Evolutionary conservation across 2,797 vertebrate genomes (phyloP), one percentile per base, ranked within the genome.

Genomic region (Scolopax rusticola): DNA sequence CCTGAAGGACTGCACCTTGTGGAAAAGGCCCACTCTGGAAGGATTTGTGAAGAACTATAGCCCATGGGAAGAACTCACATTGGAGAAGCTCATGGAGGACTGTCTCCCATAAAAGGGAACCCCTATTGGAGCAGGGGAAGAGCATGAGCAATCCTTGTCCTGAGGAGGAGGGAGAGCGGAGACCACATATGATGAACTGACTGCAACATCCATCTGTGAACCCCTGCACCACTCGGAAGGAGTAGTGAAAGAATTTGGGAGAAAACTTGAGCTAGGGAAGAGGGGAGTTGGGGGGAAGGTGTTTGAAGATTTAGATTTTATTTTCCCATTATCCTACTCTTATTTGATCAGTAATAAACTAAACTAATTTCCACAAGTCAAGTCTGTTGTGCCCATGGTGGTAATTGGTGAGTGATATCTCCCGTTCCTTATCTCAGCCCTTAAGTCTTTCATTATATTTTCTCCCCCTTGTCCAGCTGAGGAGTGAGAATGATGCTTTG

Each of bases 161-260:
- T 64, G 61, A 43, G 30, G 13, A 32, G 12, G 60, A 30, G 43
- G 28, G 28, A 64, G 24, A 10, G 33, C 16, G 40, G 36, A 38
- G 33, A 60, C 25, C 18, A 18, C 36, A 16, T 43, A 40, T 43
- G 40, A 21, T 43, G 28, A 43, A 64, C 19, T 43, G 28, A 13
- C 40, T 21, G 14, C 40, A 41, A 43, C 28, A 14, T 64, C 14
- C 19, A 23, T 32, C 61, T 13, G 19, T 32, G 13, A 23, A 18
- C 19, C 19, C 14, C 40, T 64, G 61, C 4, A 3, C 40, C 14
- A 5, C 28, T 43, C 1, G 0, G 9, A 43, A 3, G 7, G 19
- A 32, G 12, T 19, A 64, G 20, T 40, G 28, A 64, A 40, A 64
- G 13, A 64, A 64, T 32, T 11, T 6, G 9, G 40, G 40, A 43